Evolutionary conservation across 2,888 invertebrate species (phyloP).

Genomic region (Gastrophysa polygoni): DNA sequence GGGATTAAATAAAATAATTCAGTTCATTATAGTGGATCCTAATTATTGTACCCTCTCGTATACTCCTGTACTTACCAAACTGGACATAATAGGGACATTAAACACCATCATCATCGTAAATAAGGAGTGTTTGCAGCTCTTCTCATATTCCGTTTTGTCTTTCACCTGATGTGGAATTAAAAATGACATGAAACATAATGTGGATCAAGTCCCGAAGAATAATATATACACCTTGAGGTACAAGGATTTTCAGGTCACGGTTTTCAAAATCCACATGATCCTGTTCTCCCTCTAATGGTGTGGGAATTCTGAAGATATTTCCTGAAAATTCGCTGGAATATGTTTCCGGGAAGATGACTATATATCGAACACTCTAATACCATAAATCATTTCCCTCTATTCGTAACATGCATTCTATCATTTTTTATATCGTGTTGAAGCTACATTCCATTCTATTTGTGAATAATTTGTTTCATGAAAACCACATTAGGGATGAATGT

Average conservation of each 20-base stretch:
- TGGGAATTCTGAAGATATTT: too few relatives aligned
- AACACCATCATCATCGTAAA: not conserved
- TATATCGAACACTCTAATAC: not conserved
- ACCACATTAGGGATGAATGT: slow-evolving; percentile 30
- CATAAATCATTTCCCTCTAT: slow-evolving; percentile 27
- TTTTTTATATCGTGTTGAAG: slow-evolving; percentile 34
- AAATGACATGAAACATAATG: too few relatives aligned
- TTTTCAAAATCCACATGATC: too few relatives aligned
- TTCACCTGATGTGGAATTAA: not conserved
- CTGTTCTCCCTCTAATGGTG: too few relatives aligned
- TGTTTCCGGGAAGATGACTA: too few relatives aligned
- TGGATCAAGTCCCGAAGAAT: too few relatives aligned
- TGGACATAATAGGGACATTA: not conserved
- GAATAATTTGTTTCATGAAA: slow-evolving; percentile 36
- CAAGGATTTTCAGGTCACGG: too few relatives aligned
- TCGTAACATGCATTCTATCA: slow-evolving; percentile 18
- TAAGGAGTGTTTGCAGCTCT: not conserved
- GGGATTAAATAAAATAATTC: slow-evolving; percentile 40
- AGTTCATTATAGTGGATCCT: slow-evolving; percentile 34
- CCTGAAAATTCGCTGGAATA: too few relatives aligned
- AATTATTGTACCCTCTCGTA: slow-evolving; percentile 33
- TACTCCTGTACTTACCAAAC: not conserved
- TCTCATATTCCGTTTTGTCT: not conserved
- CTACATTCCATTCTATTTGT: slow-evolving; percentile 35
- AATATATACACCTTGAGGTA: too few relatives aligned